Evolutionary conservation across 2,888 invertebrate species (phyloP), one percentile per base, ranked within the genome.

Genomic region (Augiades crinisus): DNA sequence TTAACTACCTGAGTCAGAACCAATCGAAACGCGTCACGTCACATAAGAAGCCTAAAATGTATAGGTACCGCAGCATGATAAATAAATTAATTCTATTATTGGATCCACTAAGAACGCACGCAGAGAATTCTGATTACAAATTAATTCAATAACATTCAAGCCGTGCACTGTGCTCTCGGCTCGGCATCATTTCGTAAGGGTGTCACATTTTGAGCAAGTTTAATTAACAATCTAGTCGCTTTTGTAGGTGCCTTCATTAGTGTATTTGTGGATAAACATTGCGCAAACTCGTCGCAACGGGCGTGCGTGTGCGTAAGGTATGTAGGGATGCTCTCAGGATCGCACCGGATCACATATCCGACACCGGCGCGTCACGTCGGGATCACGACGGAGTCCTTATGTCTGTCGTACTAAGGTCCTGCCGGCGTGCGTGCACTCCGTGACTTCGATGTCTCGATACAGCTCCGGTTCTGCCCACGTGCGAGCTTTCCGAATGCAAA

Each of bases 191-290:
- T 88, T 81, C 78, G 86, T 84, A 86, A 82, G 86, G 87, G 84
- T 87, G 86, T 86, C 87, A 87, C 87, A 89, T 88, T 88, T 88
- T 86, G 81, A 87, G 85, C 83, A 84, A 86, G 88, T 88, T 89
- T 87, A 89, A 89, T 89, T 88, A 89, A 88, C 88, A 89, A 89
- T 87, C 85, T 85, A 88, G 85, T 84, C 81, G 86, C 87, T 88
- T 85, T 85, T 86, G 86, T 85, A 84, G 86, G 84, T 83, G 80
- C 88, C 85, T 89, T 89, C 89, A 88, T 89, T 89, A 89, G 89
- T 82, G 80, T 89, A 87, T 89, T 89, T 89, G 88, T 84, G 80
- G 85, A 82, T 88, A 89, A 88, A 87, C 86, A 86, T 79, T 78
- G 79, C 74, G 78, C 78, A 77, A 84, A 77, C 81, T 78, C 74